Percentiles rank a stretch among this genome's conserved stretches.
Conservation (phyloP, 2,797 vertebrate species). For the Macropodus opercularis region DNA sequence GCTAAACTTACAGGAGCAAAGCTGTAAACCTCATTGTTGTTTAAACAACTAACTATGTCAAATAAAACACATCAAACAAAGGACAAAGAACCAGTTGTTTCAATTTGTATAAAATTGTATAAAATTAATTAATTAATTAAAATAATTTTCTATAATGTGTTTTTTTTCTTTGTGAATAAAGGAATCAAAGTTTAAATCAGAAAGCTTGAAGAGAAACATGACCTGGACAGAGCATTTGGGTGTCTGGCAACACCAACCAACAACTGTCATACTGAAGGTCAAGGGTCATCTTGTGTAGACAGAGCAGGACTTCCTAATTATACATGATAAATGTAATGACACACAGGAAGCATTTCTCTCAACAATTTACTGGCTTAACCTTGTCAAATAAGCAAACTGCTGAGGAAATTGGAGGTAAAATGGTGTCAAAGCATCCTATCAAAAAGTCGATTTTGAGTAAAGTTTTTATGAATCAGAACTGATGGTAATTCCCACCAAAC, state of each 20-base stretch:
- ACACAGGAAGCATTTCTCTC: slow-evolving; percentile 70
- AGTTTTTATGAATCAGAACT: neutral
- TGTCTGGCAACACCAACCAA: slow-evolving; percentile 65
- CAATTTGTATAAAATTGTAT: no score
- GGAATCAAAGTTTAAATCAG: no score
- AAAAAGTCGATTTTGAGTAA: slow-evolving; percentile 1
- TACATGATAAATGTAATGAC: slow-evolving; percentile 79
- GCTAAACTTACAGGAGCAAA: neutral
- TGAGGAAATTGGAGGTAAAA: slow-evolving; percentile 24
- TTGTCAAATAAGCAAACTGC: slow-evolving; percentile 61
- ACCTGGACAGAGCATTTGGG: slow-evolving; percentile 58
- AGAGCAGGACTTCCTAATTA: slow-evolving; percentile 79
- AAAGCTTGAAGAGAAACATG: slow-evolving; percentile 24
- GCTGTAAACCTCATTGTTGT: neutral
- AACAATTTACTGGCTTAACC: slow-evolving; percentile 76
- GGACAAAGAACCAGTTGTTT: no score
- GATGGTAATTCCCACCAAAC: neutral
- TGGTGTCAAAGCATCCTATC: slow-evolving; percentile 7
- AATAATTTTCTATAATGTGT: no score
- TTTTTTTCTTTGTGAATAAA: no score
- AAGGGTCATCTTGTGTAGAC: slow-evolving; percentile 70
- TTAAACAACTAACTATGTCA: slow-evolving; percentile 4
- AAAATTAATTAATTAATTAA: no score
- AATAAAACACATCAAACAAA: neutral
- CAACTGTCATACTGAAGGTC: slow-evolving; percentile 72